Percentiles rank a stretch among this genome's conserved stretches.
Conservation (phyloP, 2,113 vertebrate genomes). For the Cromileptes altivelis region DNA sequence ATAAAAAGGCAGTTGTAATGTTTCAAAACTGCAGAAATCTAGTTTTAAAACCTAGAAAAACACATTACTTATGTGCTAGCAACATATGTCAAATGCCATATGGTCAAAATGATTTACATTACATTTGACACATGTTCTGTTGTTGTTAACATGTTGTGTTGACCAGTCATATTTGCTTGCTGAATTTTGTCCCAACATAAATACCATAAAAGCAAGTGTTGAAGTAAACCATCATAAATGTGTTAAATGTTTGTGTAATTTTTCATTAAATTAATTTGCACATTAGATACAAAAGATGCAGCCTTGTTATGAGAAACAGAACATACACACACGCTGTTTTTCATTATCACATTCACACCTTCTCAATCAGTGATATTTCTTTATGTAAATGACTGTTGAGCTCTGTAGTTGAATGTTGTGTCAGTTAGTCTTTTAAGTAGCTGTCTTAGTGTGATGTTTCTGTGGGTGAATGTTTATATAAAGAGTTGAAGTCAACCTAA, state of each 20-base stretch:
- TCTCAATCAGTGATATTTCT: not conserved
- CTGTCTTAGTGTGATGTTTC: not conserved
- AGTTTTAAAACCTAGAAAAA: not conserved
- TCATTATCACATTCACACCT: conserved; percentile 15
- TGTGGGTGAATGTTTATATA: not conserved
- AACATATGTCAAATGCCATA: not conserved
- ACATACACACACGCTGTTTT: not conserved
- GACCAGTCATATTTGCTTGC: not conserved
- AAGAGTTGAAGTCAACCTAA: conserved; percentile 3
- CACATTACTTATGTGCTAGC: not conserved
- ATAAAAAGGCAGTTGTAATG: not conserved
- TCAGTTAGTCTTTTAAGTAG: not conserved
- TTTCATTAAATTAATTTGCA: conserved; percentile 43
- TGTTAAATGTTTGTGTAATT: conserved; percentile 14
- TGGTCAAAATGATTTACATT: not conserved
- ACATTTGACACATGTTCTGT: not conserved
- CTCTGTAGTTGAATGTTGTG: not conserved
- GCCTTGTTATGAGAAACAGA: conserved; percentile 4
- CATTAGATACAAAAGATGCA: conserved; percentile 22
- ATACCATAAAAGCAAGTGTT: not conserved
- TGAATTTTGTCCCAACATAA: not conserved
- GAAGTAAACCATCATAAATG: not conserved
- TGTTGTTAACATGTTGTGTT: not conserved
- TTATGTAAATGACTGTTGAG: conserved; percentile 6
- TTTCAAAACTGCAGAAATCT: not conserved